Conservation (phyloP, 2,113 vertebrate genomes). For the Anguilla japonica region DNA sequence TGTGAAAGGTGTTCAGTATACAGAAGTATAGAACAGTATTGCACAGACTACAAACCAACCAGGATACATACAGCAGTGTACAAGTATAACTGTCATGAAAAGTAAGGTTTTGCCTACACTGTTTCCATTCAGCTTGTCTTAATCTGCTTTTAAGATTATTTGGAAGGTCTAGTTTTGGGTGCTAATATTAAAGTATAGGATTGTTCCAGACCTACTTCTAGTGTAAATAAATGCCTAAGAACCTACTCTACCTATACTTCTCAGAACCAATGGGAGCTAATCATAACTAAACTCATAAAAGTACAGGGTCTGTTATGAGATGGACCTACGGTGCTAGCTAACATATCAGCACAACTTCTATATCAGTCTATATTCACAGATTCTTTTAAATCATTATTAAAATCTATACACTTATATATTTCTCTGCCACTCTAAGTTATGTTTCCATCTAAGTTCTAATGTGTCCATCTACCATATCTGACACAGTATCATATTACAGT, state of each 20-base stretch:
- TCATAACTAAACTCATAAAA: neutral
- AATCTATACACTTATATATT: neutral
- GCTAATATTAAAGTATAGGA: neutral
- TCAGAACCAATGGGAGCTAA: constrained; percentile 9
- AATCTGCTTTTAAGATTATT: neutral
- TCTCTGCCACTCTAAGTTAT: neutral
- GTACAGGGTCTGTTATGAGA: neutral
- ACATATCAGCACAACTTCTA: neutral
- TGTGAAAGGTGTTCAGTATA: constrained; percentile 15
- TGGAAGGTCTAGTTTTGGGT: neutral
- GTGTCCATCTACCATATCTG: neutral
- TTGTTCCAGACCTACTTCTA: neutral
- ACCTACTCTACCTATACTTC: constrained; percentile 19
- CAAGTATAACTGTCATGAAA: constrained; percentile 7
- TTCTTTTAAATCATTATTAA: neutral
- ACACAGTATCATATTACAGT: neutral
- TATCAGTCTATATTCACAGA: neutral
- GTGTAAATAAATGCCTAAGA: constrained; percentile 11
- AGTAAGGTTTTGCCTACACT: constrained; percentile 8
- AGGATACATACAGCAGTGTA: constrained; percentile 15
- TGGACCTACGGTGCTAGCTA: constrained; percentile 9
- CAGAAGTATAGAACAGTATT: constrained; percentile 28
- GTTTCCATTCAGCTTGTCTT: neutral
- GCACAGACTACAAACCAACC: constrained; percentile 24
- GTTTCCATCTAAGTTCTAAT: neutral